Evolutionary conservation across 2,888 invertebrate species (phyloP), one percentile per base, ranked within the genome.

Genomic region (Leptothorax acervorum): DNA sequence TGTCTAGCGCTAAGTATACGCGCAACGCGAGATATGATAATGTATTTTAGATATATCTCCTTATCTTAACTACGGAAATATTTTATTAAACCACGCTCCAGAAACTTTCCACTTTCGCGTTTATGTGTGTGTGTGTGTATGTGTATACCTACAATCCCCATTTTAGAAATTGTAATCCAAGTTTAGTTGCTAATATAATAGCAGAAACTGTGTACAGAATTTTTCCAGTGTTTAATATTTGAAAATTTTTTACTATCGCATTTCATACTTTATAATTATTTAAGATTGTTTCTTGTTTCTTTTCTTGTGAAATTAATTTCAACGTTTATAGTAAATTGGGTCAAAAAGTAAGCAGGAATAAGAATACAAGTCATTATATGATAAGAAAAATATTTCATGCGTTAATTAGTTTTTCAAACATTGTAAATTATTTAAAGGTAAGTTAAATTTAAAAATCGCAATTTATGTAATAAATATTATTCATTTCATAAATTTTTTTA

Each of bases 181-280:
- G 28, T 66, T 66, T 66, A 66, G 28, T 18, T 66, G 45, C 18
- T 66, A 45, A 66, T 39, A 18, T 55, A 31, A 68, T 68, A 51
- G 48, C 48, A 48, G 42, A 68, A 45, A 18, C 11, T 31, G 31
- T 68, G 15, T 51, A 45, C 11, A 48, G 0, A 51, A 48, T 48
- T 31, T 48, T 68, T 68, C 51, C 6, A 48, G 8, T 48, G 15
- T 18, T 18, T 18, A 28, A 11, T 68, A 28, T 68, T 65, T 68
- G 48, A 48, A 45, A 66, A 28, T 4, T 15, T 45, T 48, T 45
- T 9, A 48, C 4, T 48, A 18, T 18, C 18, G 15, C 31, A 68
- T 51, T 48, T 68, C 8, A 48, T 23, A 65, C 31, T 48, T 48
- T 68, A 48, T 48, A 28, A 68, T 48, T 1, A 28, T 48, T 68